These are phyloP conservation scores for Andinoacara biseriatus DNA, from an alignment of 2,113 vertebrate genomes.

Conservation along the genomic window DNA sequence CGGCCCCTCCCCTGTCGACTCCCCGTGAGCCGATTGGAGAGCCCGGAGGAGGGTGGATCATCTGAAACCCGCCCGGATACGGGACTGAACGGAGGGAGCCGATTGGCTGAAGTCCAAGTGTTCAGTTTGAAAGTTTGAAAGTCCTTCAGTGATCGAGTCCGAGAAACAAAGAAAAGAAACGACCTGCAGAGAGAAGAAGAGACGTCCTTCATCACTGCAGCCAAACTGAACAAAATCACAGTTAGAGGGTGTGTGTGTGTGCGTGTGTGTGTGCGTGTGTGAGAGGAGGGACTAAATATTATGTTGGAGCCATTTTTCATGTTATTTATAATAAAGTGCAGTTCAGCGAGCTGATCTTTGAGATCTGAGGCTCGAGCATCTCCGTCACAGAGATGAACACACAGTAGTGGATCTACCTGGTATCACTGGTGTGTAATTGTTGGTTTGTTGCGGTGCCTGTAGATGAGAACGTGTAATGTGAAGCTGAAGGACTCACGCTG, in stretches of 20 bases:
- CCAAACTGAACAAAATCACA: no score
- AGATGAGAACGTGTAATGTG: neutral
- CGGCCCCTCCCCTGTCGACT: conserved; percentile 33
- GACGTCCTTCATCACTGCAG: neutral
- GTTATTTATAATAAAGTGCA: no score
- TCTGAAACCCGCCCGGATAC: conserved; percentile 60
- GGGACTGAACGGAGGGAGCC: conserved; percentile 41
- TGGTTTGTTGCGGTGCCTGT: fast-evolving
- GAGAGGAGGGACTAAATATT: no score
- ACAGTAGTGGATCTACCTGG: no score
- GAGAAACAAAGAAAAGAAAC: conserved; percentile 33
- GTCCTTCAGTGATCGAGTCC: conserved; percentile 41
- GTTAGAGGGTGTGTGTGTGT: no score
- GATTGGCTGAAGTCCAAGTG: conserved; percentile 53
- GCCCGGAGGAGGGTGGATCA: conserved; percentile 67
- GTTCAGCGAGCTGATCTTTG: no score
- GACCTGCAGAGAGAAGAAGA: conserved; percentile 22
- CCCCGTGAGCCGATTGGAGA: conserved; percentile 36
- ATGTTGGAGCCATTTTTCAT: no score
- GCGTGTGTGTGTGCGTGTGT: no score
- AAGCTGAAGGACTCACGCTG: conserved; percentile 32
- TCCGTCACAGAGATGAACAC: no score
- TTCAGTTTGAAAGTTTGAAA: conserved; percentile 29
- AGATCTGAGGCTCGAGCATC: no score
- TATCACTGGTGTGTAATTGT: no score